These are phyloP conservation scores for Drosophila monieri DNA, from an alignment of 2,888 invertebrate genomes.

Conservation along the genomic window DNA sequence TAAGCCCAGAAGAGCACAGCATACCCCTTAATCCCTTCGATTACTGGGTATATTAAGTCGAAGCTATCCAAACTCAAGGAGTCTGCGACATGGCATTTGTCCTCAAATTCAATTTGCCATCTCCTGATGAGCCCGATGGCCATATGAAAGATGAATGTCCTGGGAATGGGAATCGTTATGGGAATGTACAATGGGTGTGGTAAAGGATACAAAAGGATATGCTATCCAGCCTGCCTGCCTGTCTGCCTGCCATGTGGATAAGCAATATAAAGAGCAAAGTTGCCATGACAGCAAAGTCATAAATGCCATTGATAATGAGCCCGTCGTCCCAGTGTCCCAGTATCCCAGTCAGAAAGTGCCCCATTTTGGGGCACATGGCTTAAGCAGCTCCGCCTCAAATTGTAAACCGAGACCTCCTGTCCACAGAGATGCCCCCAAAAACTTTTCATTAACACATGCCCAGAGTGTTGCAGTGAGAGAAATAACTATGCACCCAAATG, in stretches of 20 bases:
- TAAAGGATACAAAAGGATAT: constrained; percentile 2
- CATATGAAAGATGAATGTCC: constrained; percentile 23
- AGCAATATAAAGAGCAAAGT: constrained; percentile 25
- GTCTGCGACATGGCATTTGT: constrained; percentile 7
- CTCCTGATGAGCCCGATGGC: constrained; percentile 34
- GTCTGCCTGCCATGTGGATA: neutral
- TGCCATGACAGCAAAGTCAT: constrained; percentile 38
- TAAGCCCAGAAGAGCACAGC: too few relatives aligned
- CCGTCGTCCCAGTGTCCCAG: constrained; percentile 6
- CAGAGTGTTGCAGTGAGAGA: constrained; percentile 14
- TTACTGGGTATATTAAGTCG: neutral
- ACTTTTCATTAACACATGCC: constrained; percentile 44
- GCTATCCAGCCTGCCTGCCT: neutral
- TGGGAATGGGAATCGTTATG: neutral
- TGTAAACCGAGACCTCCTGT: constrained; percentile 31
- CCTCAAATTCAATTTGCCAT: constrained; percentile 35
- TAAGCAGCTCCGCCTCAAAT: constrained; percentile 29
- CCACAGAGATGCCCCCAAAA: constrained; percentile 10
- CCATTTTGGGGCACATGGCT: constrained; percentile 26
- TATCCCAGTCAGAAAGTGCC: neutral
- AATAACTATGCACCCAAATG: neutral
- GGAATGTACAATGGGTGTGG: constrained; percentile 2
- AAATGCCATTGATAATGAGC: constrained; percentile 59
- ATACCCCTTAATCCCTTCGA: neutral
- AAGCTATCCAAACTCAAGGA: neutral